Evolutionary conservation across 30 jellyfish, hydroid and myxozoan species (phyloP).

Genomic region (Chrysaora quinquecirrha): DNA sequence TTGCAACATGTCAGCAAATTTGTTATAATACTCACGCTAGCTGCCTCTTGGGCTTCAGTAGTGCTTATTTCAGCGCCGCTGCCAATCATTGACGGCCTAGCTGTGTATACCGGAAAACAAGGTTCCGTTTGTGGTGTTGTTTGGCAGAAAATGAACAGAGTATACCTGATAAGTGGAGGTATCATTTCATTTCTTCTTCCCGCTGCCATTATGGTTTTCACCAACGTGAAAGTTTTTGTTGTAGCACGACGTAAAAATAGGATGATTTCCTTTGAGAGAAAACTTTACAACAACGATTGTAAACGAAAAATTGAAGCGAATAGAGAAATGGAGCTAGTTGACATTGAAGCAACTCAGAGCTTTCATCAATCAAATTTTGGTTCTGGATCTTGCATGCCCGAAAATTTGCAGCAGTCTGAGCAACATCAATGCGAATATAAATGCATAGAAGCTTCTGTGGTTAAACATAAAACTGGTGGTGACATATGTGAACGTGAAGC

Average conservation of each 20-base stretch:
- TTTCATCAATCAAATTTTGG: too few relatives aligned
- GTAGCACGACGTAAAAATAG: conserved; percentile 23
- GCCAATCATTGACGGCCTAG: conserved; percentile 16
- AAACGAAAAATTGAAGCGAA: too few relatives aligned
- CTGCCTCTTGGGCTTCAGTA: conserved; percentile 9
- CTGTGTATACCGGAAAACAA: neutral
- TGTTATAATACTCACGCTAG: neutral
- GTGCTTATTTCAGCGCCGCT: neutral
- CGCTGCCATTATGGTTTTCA: neutral
- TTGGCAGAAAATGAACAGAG: neutral
- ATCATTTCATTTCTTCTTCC: conserved; percentile 5
- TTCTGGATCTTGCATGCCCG: too few relatives aligned
- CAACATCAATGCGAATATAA: too few relatives aligned
- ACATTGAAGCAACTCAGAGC: neutral
- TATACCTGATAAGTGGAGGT: neutral
- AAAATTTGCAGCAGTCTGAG: neutral
- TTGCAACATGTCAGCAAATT: neutral
- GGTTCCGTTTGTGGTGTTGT: conserved; percentile 41
- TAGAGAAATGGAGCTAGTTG: too few relatives aligned
- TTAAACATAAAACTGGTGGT: too few relatives aligned
- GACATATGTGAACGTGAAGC: neutral
- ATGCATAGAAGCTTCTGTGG: too few relatives aligned
- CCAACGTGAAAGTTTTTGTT: conserved; percentile 25
- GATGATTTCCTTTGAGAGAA: neutral
- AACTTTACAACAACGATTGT: neutral